Conservation (phyloP, 2,113 vertebrate genomes). For the Melierax canorus region DNA sequence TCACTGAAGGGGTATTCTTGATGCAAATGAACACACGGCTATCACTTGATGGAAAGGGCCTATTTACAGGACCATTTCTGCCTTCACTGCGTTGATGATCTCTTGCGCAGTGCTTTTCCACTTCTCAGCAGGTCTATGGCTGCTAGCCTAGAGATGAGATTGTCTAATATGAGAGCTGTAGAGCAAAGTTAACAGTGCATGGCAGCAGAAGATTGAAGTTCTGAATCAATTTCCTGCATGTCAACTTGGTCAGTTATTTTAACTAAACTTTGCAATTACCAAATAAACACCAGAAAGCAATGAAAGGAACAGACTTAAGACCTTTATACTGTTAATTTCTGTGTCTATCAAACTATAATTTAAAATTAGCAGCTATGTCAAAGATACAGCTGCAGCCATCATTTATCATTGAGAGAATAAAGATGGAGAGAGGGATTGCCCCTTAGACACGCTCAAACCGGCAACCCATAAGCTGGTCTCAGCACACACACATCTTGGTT, state of each 20-base stretch:
- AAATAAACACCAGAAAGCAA: background rate
- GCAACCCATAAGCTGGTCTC: background rate
- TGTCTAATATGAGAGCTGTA: background rate
- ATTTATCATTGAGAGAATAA: background rate
- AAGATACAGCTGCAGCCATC: background rate
- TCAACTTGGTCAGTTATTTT: background rate
- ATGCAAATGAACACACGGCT: fast-evolving
- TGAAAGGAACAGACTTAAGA: background rate
- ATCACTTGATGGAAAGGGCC: fast-evolving
- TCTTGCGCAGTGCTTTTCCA: background rate
- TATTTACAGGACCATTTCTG: background rate
- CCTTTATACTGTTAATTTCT: slow-evolving; percentile 6
- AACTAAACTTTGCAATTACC: slow-evolving; percentile 2
- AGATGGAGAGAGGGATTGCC: background rate
- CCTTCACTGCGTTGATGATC: background rate
- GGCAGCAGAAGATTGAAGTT: slow-evolving; percentile 16
- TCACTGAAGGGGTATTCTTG: background rate
- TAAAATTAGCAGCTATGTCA: background rate
- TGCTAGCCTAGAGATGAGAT: background rate
- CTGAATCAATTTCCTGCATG: slow-evolving; percentile 19
- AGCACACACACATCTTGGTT: background rate
- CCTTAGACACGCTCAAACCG: background rate
- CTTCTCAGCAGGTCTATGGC: background rate
- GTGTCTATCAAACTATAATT: background rate
- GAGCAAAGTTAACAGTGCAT: background rate